Evolutionary conservation across 2,113 vertebrate genomes (phyloP).

Genomic region (Paraplagusia blochii): DNA sequence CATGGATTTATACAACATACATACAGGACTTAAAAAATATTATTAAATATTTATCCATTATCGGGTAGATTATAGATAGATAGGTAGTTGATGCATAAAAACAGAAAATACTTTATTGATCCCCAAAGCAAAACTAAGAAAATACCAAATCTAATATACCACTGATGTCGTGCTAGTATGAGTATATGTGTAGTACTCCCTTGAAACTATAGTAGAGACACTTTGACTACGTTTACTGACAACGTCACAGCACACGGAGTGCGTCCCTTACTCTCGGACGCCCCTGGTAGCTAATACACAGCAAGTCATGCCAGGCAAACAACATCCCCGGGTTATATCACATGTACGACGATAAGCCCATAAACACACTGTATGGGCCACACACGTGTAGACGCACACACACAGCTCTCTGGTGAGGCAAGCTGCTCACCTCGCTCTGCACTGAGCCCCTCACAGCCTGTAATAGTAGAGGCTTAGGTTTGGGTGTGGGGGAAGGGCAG

Average conservation of each 20-base stretch:
- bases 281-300: conserved; percentile 35
- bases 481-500: conserved; percentile 77
- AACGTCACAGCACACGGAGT: conserved; percentile 16
- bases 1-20: no score
- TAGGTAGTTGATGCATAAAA: no score
- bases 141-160: no score
- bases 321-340: conserved; percentile 60
- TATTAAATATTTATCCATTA: conserved; percentile 61
- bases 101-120: no score
- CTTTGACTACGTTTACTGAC: conserved; percentile 24
- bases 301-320: conserved; percentile 46
- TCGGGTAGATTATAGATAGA: no score
- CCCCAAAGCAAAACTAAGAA: no score
- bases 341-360: conserved; percentile 46
- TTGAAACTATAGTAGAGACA: no score
- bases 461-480: conserved; percentile 75
- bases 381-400: conserved; percentile 33
- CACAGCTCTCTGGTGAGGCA: conserved; percentile 57
- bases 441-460: conserved; percentile 70
- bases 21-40: no score
- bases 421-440: conserved; percentile 71
- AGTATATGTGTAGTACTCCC: no score
- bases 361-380: conserved; percentile 51
- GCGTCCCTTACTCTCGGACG: conserved; percentile 26
- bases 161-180: no score